Evolutionary conservation across 2,888 invertebrate genomes (phyloP), one percentile per base, ranked within the genome.

Genomic region (Stictocephala bisonia): DNA sequence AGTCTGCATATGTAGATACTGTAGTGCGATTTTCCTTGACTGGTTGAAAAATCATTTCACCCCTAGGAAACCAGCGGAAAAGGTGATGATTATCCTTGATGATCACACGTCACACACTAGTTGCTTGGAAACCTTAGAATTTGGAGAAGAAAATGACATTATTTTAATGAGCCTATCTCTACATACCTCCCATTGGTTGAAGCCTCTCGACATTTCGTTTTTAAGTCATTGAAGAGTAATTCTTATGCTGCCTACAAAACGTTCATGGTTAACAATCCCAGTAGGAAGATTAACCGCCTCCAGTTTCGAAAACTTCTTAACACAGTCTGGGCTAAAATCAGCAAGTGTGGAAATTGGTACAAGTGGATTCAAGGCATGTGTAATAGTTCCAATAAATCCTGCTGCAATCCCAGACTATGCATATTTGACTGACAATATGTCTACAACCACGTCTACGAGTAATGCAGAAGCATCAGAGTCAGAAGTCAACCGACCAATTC

Each of bases 271-370:
- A 71, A 56, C 56, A 71, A 71, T 18, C 56, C 51, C 20, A 15
- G 18, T 7, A 20, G 70, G 24, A 53, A 70, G 31, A 53, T 70
- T 7, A 70, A 26, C 11, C 53, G 70, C 20, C 41, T 71, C 9
- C 71, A 71, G 56, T 71, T 71, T 58, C 56, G 71, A 35, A 35
- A 11, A 22, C 20, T 71, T 6, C 58, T 56, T 11, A 40, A 35
- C n/a, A 56, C 24, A 71, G 71, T 58, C 20, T 71, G 71, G 71
- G 11, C 22, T 15, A 71, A n/a, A 71, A 40, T 56, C 71, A 24
- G 71, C 58, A 18, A 44, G 11, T 22, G 40, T 44, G n/a, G 41
- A 67, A 11, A 67, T 20, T 44, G 67, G 44, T 11, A 24, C 27
- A n/a, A 22, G 22, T 41, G 67, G 67, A n/a, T 67, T 67, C 26